Percentiles rank a stretch among this genome's conserved stretches.
Conservation (phyloP, 2,797 vertebrate species). For the Peromyscus nudipes region DNA sequence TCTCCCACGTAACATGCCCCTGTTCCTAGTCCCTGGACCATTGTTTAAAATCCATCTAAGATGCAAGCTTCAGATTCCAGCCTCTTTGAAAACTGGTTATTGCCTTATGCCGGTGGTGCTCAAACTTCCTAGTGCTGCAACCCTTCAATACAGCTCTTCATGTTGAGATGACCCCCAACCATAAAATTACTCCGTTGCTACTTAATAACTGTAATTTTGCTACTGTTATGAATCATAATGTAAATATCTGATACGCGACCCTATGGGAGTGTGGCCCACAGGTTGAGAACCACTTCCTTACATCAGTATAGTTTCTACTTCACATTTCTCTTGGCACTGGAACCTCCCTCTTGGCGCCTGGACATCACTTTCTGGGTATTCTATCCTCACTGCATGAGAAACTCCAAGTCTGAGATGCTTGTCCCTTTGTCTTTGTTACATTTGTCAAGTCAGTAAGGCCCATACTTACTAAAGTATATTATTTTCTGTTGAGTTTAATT, state of each 20-base stretch:
- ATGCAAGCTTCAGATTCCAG: not conserved
- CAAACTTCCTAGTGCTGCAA: not conserved
- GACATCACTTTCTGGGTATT: not conserved
- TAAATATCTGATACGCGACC: not conserved
- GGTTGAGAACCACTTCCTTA: not conserved
- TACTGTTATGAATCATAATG: not conserved
- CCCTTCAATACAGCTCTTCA: not conserved
- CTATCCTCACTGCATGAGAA: not conserved
- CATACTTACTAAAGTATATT: not conserved
- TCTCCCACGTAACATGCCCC: not conserved
- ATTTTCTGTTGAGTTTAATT: constrained; percentile 18
- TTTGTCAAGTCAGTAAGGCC: not conserved
- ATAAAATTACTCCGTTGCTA: not conserved
- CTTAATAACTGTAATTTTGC: not conserved
- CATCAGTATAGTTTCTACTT: not conserved
- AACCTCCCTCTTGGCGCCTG: not conserved
- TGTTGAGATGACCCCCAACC: not conserved
- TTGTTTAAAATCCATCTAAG: not conserved
- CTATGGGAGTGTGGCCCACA: not conserved
- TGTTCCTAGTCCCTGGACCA: not conserved
- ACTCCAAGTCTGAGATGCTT: not conserved
- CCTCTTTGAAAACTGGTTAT: not conserved
- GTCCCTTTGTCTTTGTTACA: not conserved
- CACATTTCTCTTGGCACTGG: too few relatives aligned
- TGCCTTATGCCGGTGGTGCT: not conserved